A percentile compares a stretch with the other conserved stretches of the same genome.
phyloP scores from a whole-genome alignment of 2,797 vertebrate species.

The Gymnoscopelus braueri region DNA sequence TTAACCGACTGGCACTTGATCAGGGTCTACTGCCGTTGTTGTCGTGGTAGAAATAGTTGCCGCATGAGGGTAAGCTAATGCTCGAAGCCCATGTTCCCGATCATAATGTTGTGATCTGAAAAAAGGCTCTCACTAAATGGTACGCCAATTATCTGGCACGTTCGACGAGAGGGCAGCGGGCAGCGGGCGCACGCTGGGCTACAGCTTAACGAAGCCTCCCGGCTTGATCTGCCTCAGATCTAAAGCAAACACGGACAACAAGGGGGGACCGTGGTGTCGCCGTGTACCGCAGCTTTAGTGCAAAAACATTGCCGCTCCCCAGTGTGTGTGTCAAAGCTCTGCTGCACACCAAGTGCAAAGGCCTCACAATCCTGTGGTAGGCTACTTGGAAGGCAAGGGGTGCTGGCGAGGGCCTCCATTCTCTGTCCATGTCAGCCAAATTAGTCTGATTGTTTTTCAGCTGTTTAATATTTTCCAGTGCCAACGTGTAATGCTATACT shows the following conservation, averaged over 20 bases:
- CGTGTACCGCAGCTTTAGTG: slow-evolving; percentile 63
- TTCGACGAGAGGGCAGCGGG: slow-evolving; percentile 28
- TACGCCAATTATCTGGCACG: slow-evolving; percentile 4
- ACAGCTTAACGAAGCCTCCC: slow-evolving; percentile 49
- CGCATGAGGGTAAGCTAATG: background rate
- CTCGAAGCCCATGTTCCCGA: background rate
- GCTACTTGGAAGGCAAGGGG: slow-evolving; percentile 11
- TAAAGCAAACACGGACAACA: slow-evolving; percentile 74
- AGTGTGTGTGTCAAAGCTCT: slow-evolving; percentile 57
- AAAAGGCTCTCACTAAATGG: background rate
- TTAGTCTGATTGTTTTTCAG: too few species aligned
- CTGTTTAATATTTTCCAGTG: too few species aligned
- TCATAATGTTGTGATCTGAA: slow-evolving; percentile 17
- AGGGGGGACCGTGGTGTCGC: slow-evolving; percentile 41
- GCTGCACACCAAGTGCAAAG: slow-evolving; percentile 62
- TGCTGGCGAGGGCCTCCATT: slow-evolving; percentile 1
- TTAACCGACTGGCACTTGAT: slow-evolving; percentile 5
- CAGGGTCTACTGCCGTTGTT: background rate
- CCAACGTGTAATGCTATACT: too few species aligned
- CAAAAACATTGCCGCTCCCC: slow-evolving; percentile 68
- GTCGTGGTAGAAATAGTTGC: slow-evolving; percentile 4
- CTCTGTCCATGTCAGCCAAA: background rate
- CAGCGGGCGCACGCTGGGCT: slow-evolving; percentile 21
- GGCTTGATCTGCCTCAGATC: slow-evolving; percentile 69
- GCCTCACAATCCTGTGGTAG: slow-evolving; percentile 42